Evolutionary conservation across 2,113 vertebrate species (phyloP), one percentile per base, ranked within the genome.

Genomic region (Fregata magnificens): DNA sequence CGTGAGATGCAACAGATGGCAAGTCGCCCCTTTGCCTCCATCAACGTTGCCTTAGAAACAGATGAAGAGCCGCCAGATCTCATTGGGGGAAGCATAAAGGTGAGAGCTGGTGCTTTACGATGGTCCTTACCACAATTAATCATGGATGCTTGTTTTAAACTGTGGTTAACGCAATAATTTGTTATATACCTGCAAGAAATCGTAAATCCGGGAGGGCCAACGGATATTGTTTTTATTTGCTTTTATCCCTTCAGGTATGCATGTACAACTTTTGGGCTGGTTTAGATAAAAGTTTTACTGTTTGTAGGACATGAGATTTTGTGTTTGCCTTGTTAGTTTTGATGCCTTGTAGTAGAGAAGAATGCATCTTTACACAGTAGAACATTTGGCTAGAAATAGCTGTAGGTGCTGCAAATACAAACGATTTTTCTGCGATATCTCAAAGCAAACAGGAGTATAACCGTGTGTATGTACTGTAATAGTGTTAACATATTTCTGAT

Each of bases 1-100:
- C 99, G 99, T 56, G 99, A 99, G 99, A 99, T 99, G 99, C 99
- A 99, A 93, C 99, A 99, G 99, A 99, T 99, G 99, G 99, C 99
- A 86, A 99, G 99, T 95, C 99, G 99, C 88, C 99, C 99, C 96
- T 99, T 99, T 86, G 99, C 99, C 96, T 99, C 99, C 88, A 99
- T 99, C 98, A 99, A 99, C 61, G 99, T 99, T 93, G 99, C 99
- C 98, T 98, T 99, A 98, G 99, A 99, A 98, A 99, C 98, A 90
- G 99, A 99, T 66, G 99, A 99, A 84, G 99, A 99, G 96, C 99
- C 99, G 7, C 99, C 99, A 47, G 99, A 99, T 98, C 99, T 99
- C 96, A 99, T 99, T 92, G 99, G 99, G 94, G 99, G 99, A 79
- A 99, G 99, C 87, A 98, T 99, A 91, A 99, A 99, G 99, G 99